phyloP scores from a whole-genome alignment of 37 sponge, comb jelly and placozoan species.

The Oscarella lobularis region DNA sequence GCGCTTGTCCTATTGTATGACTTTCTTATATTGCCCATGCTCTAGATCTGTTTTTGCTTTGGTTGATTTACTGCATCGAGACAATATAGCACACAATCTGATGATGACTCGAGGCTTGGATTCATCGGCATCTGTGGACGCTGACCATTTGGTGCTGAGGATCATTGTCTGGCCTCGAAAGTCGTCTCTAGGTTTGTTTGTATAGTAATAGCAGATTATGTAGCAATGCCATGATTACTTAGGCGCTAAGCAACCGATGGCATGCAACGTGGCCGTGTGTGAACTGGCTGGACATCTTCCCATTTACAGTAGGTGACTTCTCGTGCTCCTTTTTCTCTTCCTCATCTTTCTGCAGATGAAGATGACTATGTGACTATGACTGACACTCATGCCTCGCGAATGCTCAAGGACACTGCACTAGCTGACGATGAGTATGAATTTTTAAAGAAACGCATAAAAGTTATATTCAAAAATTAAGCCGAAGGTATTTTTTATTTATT shows the following conservation, averaged over 20 bases:
- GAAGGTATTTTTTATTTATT: too few relatives aligned
- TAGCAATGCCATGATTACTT: too few relatives aligned
- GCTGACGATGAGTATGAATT: neutral
- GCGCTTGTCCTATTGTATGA: too few relatives aligned
- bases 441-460: neutral
- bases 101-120: neutral
- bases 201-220: neutral
- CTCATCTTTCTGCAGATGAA: slow-evolving; percentile 2
- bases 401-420: neutral
- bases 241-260: neutral
- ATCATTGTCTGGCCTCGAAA: neutral
- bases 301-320: neutral
- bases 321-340: too few relatives aligned
- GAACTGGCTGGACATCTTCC: slow-evolving; percentile 1
- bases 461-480: neutral
- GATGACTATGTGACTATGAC: neutral
- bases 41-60: neutral
- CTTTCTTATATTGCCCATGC: too few relatives aligned
- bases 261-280: neutral
- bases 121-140: neutral
- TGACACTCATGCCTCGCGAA: neutral
- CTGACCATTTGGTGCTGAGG: neutral
- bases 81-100: neutral
- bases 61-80: neutral
- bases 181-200: neutral